Evolutionary conservation across 2,888 invertebrate species (phyloP).

Genomic region (Drosophila merina): DNA sequence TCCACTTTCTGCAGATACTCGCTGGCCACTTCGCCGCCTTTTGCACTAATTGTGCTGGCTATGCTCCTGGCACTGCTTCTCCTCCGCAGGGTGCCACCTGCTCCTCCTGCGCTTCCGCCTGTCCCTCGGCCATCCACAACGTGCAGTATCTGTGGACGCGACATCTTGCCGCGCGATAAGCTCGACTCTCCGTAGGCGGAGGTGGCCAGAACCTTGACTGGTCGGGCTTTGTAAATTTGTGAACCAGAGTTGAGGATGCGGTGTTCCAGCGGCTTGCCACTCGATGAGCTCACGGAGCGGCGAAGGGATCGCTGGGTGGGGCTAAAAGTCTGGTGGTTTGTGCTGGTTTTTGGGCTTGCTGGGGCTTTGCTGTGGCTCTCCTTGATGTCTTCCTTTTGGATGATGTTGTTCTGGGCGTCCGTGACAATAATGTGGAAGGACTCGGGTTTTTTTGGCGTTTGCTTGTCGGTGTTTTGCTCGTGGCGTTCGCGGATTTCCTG

Average conservation of each 20-base stretch:
- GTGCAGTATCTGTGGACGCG: conserved; percentile 87
- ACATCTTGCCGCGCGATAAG: conserved; percentile 84
- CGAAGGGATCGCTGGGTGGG: conserved; percentile 50
- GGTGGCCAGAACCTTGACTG: conserved; percentile 77
- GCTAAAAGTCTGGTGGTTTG: conserved; percentile 23
- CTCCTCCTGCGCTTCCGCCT: conserved; percentile 43
- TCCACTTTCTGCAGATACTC: conserved; percentile 90
- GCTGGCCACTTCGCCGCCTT: conserved; percentile 83
- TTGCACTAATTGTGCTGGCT: conserved; percentile 56
- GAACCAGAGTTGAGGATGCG: conserved; percentile 76
- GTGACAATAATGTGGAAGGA: conserved; percentile 83
- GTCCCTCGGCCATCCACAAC: conserved; percentile 85
- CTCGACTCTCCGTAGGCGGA: conserved; percentile 39
- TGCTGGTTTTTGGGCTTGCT: conserved; percentile 9
- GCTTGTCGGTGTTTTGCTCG: conserved; percentile 14
- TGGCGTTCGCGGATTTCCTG: conserved; percentile 69
- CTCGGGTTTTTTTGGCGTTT: not conserved
- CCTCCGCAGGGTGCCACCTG: conserved; percentile 53
- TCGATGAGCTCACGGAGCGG: conserved; percentile 46
- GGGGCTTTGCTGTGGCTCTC: conserved; percentile 34
- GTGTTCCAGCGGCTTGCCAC: conserved; percentile 63
- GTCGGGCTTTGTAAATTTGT: conserved; percentile 81
- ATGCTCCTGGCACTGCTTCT: conserved; percentile 55
- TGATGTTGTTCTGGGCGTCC: conserved; percentile 82
- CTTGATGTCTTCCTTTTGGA: conserved; percentile 82